Evolutionary conservation across 2,113 vertebrate species (phyloP), one percentile per base, ranked within the genome.

Genomic region (Ceyx melanurus): DNA sequence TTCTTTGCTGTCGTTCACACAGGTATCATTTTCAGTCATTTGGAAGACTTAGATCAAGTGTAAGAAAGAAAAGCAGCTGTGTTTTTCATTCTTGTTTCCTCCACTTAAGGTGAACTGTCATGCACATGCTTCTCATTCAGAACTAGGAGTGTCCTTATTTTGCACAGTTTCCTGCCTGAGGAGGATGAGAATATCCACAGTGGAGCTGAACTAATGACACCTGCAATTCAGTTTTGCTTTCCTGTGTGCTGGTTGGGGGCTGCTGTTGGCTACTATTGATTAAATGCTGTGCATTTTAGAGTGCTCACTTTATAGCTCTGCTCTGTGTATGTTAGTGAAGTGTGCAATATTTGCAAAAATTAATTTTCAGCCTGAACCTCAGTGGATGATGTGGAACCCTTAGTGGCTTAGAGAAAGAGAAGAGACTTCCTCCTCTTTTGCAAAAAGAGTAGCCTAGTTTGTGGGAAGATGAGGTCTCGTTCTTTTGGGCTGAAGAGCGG

Each of bases 401-500:
- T 35, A 75, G 25, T 33, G 48, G 16, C 17, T 82, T 85, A 8
- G 62, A 46, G 62, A 48, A 29, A 25, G 7, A 2, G 15, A 18
- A 77, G 23, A 74, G 25, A 15, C 25, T 91, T 58, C 3, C 5
- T 42, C 4, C 25, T 56, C 0, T 51, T 62, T 4, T 0, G 3
- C 1, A 9, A 28, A 31, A 83, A 80, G 68, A 72, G 46, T 29
- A 87, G 54, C 51, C 50, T 62, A 26, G 6, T 78, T 92, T 77
- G 35, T 91, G 71, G 75, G 67, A 82, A 88, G 80, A 90, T 92
- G 56, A 84, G 57, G 43, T 95, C 74, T 88, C 15, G 4, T 53
- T 92, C 75, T 71, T 90, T 72, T 87, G 31, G 89, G 62, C 86
- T 96, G 90, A 94, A 93, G 80, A 95, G 68, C 43, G 90, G 66